Evolutionary conservation across 2,113 vertebrate species (phyloP).

Genomic region (Laticauda laticaudata): DNA sequence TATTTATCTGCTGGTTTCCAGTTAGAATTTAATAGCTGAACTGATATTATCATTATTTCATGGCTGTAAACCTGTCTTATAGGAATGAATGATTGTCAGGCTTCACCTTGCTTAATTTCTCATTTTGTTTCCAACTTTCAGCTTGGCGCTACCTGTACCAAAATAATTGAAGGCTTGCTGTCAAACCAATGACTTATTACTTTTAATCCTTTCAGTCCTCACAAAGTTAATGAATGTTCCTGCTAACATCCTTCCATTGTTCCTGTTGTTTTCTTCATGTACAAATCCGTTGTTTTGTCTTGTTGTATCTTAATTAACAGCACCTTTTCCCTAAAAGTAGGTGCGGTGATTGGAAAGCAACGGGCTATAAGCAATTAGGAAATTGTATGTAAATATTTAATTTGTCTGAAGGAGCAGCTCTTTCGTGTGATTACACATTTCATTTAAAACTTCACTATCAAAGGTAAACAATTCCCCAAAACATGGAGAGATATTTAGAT

Average conservation of each 20-base stretch:
- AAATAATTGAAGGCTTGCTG: neutral
- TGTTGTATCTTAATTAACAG: conserved; percentile 58
- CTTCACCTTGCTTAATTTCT: neutral
- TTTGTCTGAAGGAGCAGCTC: conserved; percentile 62
- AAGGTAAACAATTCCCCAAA: conserved; percentile 39
- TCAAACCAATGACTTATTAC: neutral
- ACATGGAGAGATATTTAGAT: neutral
- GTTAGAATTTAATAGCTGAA: neutral
- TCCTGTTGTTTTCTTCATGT: neutral
- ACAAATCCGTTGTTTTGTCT: conserved; percentile 48
- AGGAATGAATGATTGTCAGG: neutral
- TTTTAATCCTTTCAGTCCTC: conserved; percentile 22
- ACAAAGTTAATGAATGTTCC: conserved; percentile 30
- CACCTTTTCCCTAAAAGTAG: conserved; percentile 50
- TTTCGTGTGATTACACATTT: conserved; percentile 61
- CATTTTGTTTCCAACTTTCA: neutral
- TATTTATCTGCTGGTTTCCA: neutral
- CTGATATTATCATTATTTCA: neutral
- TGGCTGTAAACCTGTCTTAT: neutral
- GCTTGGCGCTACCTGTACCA: neutral
- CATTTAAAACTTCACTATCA: conserved; percentile 42
- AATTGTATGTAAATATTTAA: conserved; percentile 69
- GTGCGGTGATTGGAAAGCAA: conserved; percentile 62
- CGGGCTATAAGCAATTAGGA: conserved; percentile 65
- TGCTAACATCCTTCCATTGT: conserved; percentile 8